Evolutionary conservation across 1,140 invertebrate genomes (phyloP).

Genomic region (Thalassaphorura encarpata): DNA sequence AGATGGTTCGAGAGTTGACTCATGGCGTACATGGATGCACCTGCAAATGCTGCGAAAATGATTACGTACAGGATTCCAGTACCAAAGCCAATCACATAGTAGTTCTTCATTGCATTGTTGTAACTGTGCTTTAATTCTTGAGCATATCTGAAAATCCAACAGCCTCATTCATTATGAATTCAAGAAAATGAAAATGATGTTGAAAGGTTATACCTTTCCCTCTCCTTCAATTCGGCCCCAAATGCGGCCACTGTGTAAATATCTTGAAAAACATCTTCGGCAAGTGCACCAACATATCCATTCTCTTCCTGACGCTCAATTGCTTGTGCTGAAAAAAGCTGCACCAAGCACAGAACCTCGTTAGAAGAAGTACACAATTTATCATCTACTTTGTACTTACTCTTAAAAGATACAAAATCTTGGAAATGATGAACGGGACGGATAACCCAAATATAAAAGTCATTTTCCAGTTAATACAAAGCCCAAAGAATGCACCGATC

Average conservation of each 20-base stretch:
- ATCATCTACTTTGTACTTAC: background rate
- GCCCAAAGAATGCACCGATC: constrained; percentile 56
- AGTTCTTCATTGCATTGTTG: constrained; percentile 46
- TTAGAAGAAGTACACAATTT: background rate
- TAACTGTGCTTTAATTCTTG: constrained; percentile 39
- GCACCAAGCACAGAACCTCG: background rate
- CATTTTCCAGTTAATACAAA: constrained; percentile 67
- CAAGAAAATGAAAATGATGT: constrained; percentile 29
- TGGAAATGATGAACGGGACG: constrained; percentile 52
- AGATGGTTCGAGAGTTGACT: background rate
- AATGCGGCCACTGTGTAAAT: constrained; percentile 73
- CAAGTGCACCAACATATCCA: constrained; percentile 62
- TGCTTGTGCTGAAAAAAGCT: constrained; percentile 46
- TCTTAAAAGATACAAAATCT: background rate
- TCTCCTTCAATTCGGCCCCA: constrained; percentile 61
- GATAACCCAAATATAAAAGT: constrained; percentile 65
- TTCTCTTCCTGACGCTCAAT: constrained; percentile 59
- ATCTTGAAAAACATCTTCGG: constrained; percentile 58
- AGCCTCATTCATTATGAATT: constrained; percentile 35
- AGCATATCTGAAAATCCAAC: constrained; percentile 41
- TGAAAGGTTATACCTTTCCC: constrained; percentile 45
- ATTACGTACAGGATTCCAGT: constrained; percentile 36
- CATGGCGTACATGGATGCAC: background rate
- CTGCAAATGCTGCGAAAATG: constrained; percentile 14
- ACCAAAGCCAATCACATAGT: constrained; percentile 48